phyloP scores from a whole-genome alignment of 1,140 invertebrate species.

The Zaprionus capensis region DNA sequence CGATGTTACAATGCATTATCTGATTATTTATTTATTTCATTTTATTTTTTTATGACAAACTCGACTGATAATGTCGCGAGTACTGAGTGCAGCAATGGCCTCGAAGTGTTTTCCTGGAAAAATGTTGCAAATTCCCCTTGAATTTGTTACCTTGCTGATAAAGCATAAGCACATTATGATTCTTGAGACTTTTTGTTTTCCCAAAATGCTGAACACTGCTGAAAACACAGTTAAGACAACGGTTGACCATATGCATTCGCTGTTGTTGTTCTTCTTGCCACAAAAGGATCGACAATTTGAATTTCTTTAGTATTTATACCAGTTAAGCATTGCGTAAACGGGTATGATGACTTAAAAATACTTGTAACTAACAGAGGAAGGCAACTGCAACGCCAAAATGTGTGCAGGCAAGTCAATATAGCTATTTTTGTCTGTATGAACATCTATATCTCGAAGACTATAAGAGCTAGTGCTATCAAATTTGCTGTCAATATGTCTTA shows the following conservation, averaged over 20 bases:
- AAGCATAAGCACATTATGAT: conserved; percentile 43
- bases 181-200: conserved; percentile 7
- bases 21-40: not conserved
- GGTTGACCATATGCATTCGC: conserved; percentile 66
- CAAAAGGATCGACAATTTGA: conserved; percentile 60
- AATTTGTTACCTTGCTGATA: conserved; percentile 53
- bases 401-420: too few species aligned
- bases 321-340: too few species aligned
- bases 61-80: not conserved
- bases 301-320: not conserved
- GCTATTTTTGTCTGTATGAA: too few species aligned
- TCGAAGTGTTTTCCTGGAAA: conserved; percentile 68
- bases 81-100: conserved; percentile 49
- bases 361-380: too few species aligned
- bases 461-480: too few species aligned
- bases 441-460: too few species aligned
- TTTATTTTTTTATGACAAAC: not conserved
- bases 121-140: conserved; percentile 42
- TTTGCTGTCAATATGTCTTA: too few species aligned
- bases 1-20: conserved; percentile 14
- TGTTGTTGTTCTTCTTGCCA: conserved; percentile 41
- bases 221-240: conserved; percentile 50
- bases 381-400: too few species aligned
- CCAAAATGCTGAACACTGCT: conserved; percentile 39
- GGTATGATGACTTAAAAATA: too few species aligned